phyloP scores from a whole-genome alignment of 2,113 vertebrate species.

The Festucalex cinctus region DNA sequence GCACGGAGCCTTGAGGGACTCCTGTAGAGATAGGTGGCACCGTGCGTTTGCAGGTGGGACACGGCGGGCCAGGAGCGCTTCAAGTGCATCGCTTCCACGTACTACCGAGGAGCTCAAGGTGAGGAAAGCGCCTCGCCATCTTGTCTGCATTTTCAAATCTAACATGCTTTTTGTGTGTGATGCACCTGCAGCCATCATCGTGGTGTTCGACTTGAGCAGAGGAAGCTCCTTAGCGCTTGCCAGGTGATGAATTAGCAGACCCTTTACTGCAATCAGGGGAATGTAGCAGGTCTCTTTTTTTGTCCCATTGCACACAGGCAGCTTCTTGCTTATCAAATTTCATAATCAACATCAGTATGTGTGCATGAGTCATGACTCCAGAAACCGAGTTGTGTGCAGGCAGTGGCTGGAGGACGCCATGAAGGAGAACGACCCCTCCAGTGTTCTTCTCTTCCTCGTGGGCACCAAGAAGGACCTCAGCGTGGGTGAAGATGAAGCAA shows the following conservation, averaged over 20 bases:
- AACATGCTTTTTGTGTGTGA: not conserved
- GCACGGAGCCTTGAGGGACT: not conserved
- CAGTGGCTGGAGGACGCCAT: constrained; percentile 93
- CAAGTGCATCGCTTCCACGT: constrained; percentile 96
- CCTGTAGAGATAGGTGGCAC: not conserved
- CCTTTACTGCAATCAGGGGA: not conserved
- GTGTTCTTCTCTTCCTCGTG: constrained; percentile 89
- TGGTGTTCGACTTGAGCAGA: constrained; percentile 89
- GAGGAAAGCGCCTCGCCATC: constrained; percentile 2
- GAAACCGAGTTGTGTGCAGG: constrained; percentile 60
- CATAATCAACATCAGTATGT: too few species aligned
- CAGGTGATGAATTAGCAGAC: constrained; percentile 64
- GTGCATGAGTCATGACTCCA: not conserved
- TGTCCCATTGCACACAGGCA: too few species aligned
- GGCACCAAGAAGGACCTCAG: constrained; percentile 95
- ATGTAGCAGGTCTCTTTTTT: too few species aligned
- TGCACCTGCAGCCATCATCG: constrained; percentile 81
- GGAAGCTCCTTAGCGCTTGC: constrained; percentile 82
- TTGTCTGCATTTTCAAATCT: not conserved
- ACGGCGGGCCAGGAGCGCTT: constrained; percentile 94
- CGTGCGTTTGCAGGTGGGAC: constrained; percentile 81
- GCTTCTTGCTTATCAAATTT: too few species aligned
- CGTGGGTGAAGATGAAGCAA: constrained; percentile 71
- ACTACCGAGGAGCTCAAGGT: constrained; percentile 97
- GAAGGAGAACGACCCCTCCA: constrained; percentile 91